Percentiles rank a stretch among this genome's conserved stretches.
Evolutionary conservation across 2,797 vertebrate species (phyloP).

Genomic region (Holocentrus rufus): DNA sequence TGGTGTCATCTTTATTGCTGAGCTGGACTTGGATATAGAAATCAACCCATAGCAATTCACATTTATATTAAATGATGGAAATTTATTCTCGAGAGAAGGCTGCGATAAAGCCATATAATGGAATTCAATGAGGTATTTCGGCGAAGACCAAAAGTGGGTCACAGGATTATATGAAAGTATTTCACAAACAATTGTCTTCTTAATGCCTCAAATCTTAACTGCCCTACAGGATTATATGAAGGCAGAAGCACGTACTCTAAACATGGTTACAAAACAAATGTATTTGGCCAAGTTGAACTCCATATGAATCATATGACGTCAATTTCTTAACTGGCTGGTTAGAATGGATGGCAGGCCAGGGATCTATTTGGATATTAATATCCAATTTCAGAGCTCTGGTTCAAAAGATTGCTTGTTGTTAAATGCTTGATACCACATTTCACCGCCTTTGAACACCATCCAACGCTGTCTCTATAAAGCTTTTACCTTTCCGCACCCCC

Average conservation of each 20-base stretch:
- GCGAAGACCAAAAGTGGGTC: constrained; percentile 70
- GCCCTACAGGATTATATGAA: constrained; percentile 52
- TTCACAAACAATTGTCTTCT: constrained; percentile 66
- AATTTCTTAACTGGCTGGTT: background rate
- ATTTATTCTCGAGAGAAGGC: constrained; percentile 54
- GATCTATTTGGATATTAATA: background rate
- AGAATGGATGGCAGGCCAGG: too few species aligned
- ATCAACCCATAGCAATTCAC: constrained; percentile 31
- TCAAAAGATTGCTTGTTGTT: background rate
- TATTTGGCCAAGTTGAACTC: constrained; percentile 20
- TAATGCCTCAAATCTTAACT: constrained; percentile 58
- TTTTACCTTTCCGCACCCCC: constrained; percentile 40
- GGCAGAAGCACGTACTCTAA: constrained; percentile 33
- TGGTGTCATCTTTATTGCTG: constrained; percentile 44
- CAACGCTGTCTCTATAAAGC: constrained; percentile 39
- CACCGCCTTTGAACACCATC: constrained; percentile 27
- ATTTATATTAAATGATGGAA: constrained; percentile 67
- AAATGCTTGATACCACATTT: constrained; percentile 20
- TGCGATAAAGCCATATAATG: constrained; percentile 51
- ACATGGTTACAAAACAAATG: constrained; percentile 12
- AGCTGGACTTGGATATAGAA: constrained; percentile 36
- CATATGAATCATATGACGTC: constrained; percentile 2
- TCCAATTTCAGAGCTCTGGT: background rate
- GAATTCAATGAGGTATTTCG: constrained; percentile 52
- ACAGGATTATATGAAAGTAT: constrained; percentile 70